These are phyloP conservation scores for Ptyas mucosa DNA, from an alignment of 2,113 vertebrate species.

Conservation along the genomic window DNA sequence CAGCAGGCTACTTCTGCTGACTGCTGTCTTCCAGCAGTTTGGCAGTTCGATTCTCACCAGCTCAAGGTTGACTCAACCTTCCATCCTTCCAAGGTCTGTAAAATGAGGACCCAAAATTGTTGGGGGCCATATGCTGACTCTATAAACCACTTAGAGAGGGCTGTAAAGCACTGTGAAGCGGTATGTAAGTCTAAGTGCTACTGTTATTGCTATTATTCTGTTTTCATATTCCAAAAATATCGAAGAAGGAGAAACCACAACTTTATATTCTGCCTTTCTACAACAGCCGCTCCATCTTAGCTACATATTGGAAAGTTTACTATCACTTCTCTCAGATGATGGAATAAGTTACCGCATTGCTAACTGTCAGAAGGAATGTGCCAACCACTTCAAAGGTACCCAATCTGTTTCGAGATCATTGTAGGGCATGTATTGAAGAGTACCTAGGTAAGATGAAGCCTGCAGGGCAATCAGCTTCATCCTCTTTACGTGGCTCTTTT, in stretches of 20 bases:
- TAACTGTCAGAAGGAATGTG: neutral
- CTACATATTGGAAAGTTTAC: neutral
- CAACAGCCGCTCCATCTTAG: neutral
- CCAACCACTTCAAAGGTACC: conserved; percentile 15
- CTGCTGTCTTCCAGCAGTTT: too few relatives aligned
- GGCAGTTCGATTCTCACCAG: too few relatives aligned
- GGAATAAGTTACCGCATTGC: neutral
- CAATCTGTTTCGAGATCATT: conserved; percentile 2
- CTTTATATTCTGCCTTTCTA: neutral
- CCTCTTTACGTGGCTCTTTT: neutral
- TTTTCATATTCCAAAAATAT: neutral
- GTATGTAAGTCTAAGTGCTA: too few relatives aligned
- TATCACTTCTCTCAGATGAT: neutral
- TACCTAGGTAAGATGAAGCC: neutral
- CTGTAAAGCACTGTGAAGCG: too few relatives aligned
- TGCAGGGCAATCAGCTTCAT: neutral
- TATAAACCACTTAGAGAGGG: too few relatives aligned
- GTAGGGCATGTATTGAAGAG: neutral
- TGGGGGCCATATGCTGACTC: too few relatives aligned
- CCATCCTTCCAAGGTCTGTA: too few relatives aligned
- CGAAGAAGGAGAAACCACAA: neutral
- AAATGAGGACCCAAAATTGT: too few relatives aligned
- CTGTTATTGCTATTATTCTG: too few relatives aligned
- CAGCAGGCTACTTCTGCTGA: too few relatives aligned
- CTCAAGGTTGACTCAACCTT: too few relatives aligned